A percentile compares a stretch with the other conserved stretches of the same genome.
Evolutionary conservation across 1,140 invertebrate genomes (phyloP).

Genomic region (Gonatopus flavifemur): DNA sequence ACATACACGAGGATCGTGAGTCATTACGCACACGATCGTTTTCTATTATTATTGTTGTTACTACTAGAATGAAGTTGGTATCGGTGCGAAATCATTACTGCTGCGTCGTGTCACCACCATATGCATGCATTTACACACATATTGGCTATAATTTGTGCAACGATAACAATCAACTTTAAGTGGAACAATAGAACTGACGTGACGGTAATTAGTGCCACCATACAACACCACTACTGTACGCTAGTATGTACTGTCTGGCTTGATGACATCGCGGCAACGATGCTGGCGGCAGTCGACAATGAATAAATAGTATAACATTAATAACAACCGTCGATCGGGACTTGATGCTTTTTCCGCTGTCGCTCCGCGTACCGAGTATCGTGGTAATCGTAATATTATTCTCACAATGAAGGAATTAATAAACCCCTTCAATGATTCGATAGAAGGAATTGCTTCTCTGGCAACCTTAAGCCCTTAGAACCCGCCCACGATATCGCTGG

Average conservation of each 20-base stretch:
- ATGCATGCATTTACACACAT: too few relatives aligned
- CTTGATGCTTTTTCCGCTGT: neutral
- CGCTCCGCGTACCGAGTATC: too few relatives aligned
- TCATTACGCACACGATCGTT: too few relatives aligned
- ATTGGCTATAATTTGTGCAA: conserved; percentile 1
- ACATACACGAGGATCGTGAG: too few relatives aligned
- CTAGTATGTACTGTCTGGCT: neutral
- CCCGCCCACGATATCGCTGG: neutral
- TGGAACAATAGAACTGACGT: conserved; percentile 1
- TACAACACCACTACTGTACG: too few relatives aligned
- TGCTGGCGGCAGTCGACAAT: neutral
- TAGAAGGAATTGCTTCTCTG: neutral
- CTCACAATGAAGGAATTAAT: too few relatives aligned
- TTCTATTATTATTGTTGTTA: too few relatives aligned
- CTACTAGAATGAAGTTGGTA: neutral
- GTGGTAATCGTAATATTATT: too few relatives aligned
- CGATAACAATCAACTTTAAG: conserved; percentile 1
- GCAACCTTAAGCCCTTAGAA: too few relatives aligned
- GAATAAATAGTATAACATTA: neutral
- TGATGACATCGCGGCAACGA: neutral
- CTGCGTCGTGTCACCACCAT: too few relatives aligned
- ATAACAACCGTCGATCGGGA: neutral
- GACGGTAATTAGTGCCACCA: conserved; percentile 2
- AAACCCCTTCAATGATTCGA: neutral
- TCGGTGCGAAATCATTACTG: neutral